Base-by-base conservation (phyloP, 2,888 invertebrate species). In the Colletes collaris region DNA sequence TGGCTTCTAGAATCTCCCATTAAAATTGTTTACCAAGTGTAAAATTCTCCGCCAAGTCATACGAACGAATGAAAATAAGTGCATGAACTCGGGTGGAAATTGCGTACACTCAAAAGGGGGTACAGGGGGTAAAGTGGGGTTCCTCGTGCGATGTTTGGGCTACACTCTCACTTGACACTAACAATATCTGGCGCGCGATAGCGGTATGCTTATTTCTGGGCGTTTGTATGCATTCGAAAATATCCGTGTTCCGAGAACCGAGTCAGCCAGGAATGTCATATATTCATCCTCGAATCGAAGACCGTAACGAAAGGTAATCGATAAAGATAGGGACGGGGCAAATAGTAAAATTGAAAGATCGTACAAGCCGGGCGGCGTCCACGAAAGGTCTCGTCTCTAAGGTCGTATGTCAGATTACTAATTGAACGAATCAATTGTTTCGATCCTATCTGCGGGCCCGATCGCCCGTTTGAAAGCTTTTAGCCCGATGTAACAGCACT, bases 401-500 rank as follows among this genome's bases (percentile, higher is more conserved):
- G 52, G 65, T 68, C 65, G 60, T 52, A 76, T 49, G 80, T 82
- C 78, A 82, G 86, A 87, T 89, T 86, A 90, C 84, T 88, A 88
- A 89, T 90, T 89, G 86, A 86, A 86, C 86, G 84, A 86, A 89
- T 89, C 87, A 88, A 89, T 89, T 88, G 86, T 86, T 89, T 84
- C 66, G 49, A n/a, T 19, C 40, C 46, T 84, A 81, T 86, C 83
- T 27, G 0, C 6, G 8, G 53, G 55, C 37, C 72, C 75, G 71
- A 79, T 83, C 82, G 68, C n/a, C 19, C 68, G 69, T 65, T 78
- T n/a, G 65, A 84, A 88, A 85, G 82, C 83, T 82, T 82, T 86
- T 72, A 78, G 80, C 58, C 60, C 64, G 10, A 6, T 59, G 52
- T 81, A 84, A 85, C 65, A 67, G 69, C 64, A 62, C 49, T 52